Evolutionary conservation across 2,888 invertebrate genomes (phyloP).

Genomic region (Portevinia maculata): DNA sequence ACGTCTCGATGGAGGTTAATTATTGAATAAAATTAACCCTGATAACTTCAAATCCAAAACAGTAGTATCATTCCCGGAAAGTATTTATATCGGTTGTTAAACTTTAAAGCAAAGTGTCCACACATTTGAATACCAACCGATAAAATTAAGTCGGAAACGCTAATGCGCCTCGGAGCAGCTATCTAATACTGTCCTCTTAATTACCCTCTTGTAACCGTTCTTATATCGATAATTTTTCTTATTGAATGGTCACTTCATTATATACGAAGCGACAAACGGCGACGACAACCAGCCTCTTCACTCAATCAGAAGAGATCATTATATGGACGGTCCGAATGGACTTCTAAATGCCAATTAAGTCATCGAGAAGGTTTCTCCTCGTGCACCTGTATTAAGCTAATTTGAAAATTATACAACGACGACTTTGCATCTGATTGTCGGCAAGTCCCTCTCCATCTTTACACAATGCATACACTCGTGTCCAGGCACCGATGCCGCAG

Average conservation of each 20-base stretch:
- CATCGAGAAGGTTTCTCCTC: conserved; percentile 66
- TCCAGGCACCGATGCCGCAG: conserved; percentile 21
- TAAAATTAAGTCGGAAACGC: conserved; percentile 37
- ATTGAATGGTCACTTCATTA: conserved; percentile 69
- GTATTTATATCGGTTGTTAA: neutral
- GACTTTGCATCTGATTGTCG: conserved; percentile 60
- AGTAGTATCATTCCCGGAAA: conserved; percentile 9
- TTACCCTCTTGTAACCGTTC: conserved; percentile 65
- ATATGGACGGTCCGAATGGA: conserved; percentile 57
- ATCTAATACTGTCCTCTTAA: conserved; percentile 50
- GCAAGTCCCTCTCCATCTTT: neutral
- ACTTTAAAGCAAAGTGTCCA: conserved; percentile 1
- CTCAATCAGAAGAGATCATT: conserved; percentile 67
- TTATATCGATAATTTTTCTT: conserved; percentile 73
- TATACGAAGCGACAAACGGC: conserved; percentile 24
- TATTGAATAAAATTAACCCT: too few species aligned
- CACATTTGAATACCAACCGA: conserved; percentile 20
- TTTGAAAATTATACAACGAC: conserved; percentile 71
- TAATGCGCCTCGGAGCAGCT: conserved; percentile 29
- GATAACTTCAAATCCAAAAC: neutral
- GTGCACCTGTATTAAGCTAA: conserved; percentile 73
- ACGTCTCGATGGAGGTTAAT: too few species aligned
- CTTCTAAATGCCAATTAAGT: conserved; percentile 73
- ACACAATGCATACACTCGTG: conserved; percentile 31
- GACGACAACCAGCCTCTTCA: conserved; percentile 46